Evolutionary conservation across 2,888 invertebrate species (phyloP).

Genomic region (Catocala sponsa): DNA sequence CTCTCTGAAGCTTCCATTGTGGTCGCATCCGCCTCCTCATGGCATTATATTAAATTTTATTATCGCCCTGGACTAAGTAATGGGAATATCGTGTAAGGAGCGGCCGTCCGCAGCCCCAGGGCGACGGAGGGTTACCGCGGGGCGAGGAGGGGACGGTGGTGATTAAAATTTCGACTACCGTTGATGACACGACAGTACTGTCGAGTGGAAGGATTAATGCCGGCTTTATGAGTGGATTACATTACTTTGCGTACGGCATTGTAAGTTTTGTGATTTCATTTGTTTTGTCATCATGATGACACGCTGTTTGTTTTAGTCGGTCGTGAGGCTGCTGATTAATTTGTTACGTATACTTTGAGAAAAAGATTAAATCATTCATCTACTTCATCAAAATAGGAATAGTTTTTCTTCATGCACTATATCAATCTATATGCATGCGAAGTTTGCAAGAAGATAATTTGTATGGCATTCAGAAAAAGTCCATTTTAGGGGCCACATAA

Average conservation of each 20-base stretch:
- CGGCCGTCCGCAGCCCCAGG: conserved; percentile 80
- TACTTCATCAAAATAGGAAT: no score
- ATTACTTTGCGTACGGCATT: conserved; percentile 72
- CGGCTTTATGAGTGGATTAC: conserved; percentile 85
- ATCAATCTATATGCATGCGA: no score
- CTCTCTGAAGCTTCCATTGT: conserved; percentile 68
- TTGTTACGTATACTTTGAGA: not conserved
- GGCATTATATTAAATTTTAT: conserved; percentile 88
- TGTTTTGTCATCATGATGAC: conserved; percentile 47
- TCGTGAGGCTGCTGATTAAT: conserved; percentile 2
- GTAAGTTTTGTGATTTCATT: conserved; percentile 73
- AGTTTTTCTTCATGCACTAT: no score
- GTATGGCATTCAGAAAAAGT: no score
- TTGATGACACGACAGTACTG: conserved; percentile 85
- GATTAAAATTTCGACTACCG: conserved; percentile 87
- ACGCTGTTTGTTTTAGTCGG: conserved; percentile 35
- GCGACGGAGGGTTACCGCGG: conserved; percentile 61
- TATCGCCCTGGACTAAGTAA: conserved; percentile 88
- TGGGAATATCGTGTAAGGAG: conserved; percentile 89
- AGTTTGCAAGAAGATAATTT: no score
- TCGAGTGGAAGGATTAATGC: conserved; percentile 82
- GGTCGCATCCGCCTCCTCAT: conserved; percentile 81
- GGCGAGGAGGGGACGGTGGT: conserved; percentile 60
- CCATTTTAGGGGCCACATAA: no score
- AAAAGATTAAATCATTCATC: no score